These are phyloP conservation scores for Verasper variegatus DNA, from an alignment of 2,113 vertebrate genomes.

Conservation along the genomic window DNA sequence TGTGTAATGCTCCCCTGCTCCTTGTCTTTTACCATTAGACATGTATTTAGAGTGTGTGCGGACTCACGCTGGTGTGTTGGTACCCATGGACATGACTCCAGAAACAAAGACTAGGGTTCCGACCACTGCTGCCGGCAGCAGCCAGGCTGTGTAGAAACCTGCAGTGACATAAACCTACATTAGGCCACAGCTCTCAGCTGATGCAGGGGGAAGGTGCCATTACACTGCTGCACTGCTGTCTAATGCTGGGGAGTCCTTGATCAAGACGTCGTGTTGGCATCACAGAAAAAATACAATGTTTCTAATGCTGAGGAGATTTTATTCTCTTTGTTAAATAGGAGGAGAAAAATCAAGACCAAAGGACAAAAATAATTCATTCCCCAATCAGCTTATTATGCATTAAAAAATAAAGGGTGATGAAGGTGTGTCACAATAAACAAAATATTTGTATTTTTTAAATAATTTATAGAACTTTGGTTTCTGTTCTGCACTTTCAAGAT, in stretches of 20 bases:
- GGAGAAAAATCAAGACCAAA: too few species aligned
- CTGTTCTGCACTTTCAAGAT: too few species aligned
- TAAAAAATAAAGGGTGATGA: not conserved
- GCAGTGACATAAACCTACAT: conserved; percentile 49
- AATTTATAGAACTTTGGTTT: too few species aligned
- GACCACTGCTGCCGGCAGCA: conserved; percentile 83
- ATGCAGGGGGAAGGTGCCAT: conserved; percentile 6
- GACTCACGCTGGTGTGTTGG: conserved; percentile 83
- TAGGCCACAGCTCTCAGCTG: conserved; percentile 39
- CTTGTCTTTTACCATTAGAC: not conserved
- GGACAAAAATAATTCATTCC: too few species aligned
- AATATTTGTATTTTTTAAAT: too few species aligned
- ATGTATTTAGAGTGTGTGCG: conserved; percentile 9
- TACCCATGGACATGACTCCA: conserved; percentile 80
- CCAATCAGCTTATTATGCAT: not conserved
- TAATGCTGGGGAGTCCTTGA: not conserved
- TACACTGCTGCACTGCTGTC: conserved; percentile 20
- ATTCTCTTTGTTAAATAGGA: too few species aligned
- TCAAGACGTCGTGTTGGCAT: not conserved
- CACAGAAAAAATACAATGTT: not conserved
- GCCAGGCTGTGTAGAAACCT: conserved; percentile 87
- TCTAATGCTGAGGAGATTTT: not conserved
- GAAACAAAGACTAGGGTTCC: conserved; percentile 85
- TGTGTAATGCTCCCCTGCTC: not conserved
- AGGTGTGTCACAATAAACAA: not conserved